A percentile compares a stretch with the other conserved stretches of the same genome.
Evolutionary conservation across 2,797 vertebrate genomes (phyloP).

Genomic region (Enteromius argenteus): DNA sequence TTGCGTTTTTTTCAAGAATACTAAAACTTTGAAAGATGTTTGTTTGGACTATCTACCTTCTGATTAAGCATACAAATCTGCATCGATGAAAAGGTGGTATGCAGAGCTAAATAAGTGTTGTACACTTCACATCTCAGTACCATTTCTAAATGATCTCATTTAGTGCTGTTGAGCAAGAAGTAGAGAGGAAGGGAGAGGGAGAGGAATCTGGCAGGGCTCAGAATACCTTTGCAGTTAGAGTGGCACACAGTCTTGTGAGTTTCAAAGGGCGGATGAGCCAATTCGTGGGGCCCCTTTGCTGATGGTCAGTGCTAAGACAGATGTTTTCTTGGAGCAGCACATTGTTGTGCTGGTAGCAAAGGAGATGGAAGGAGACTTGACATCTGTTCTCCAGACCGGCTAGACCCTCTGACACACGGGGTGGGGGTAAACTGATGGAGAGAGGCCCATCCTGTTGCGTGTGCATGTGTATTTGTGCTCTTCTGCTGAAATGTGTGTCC

Average conservation of each 20-base stretch:
- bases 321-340: slow-evolving; percentile 73
- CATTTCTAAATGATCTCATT: slow-evolving; percentile 50
- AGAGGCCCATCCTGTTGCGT: slow-evolving; percentile 24
- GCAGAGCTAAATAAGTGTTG: not conserved
- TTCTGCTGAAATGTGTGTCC: not conserved
- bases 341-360: slow-evolving; percentile 68
- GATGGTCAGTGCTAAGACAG: slow-evolving; percentile 71
- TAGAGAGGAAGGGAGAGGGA: slow-evolving; percentile 22
- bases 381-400: slow-evolving; percentile 61
- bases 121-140: slow-evolving; percentile 12
- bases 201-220: slow-evolving; percentile 72
- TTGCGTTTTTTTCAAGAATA: slow-evolving; percentile 61
- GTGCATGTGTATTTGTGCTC: slow-evolving; percentile 30
- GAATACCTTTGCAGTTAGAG: slow-evolving; percentile 81
- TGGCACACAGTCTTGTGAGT: slow-evolving; percentile 72
- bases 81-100: not conserved
- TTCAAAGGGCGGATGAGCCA: slow-evolving; percentile 76
- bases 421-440: slow-evolving; percentile 31
- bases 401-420: slow-evolving; percentile 32
- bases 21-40: not conserved
- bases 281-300: slow-evolving; percentile 69
- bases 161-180: slow-evolving; percentile 66
- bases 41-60: slow-evolving; percentile 1
- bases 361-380: slow-evolving; percentile 61
- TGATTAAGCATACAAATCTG: not conserved